These are phyloP conservation scores for Tetragonisca angustula DNA, from an alignment of 2,888 invertebrate genomes.

Conservation along the genomic window DNA sequence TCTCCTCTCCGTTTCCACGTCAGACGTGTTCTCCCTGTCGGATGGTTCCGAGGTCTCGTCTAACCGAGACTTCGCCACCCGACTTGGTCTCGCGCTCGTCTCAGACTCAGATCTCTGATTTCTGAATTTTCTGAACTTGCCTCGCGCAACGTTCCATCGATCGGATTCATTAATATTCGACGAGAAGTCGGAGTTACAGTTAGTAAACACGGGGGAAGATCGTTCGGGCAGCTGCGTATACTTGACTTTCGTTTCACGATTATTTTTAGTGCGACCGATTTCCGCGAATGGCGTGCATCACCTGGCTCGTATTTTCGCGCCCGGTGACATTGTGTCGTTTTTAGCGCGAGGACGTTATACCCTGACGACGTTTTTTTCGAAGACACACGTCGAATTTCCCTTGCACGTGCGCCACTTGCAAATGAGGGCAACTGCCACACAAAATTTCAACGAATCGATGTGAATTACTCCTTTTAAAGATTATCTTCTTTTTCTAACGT, in stretches of 20 bases:
- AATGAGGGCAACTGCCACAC: no score
- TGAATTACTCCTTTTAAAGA: no score
- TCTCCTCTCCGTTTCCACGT: background rate
- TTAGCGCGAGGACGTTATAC: conserved; percentile 77
- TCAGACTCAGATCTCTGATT: no score
- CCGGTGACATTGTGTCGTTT: conserved; percentile 76
- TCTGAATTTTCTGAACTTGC: no score
- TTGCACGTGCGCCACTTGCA: no score
- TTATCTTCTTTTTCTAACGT: no score
- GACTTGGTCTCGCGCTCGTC: background rate
- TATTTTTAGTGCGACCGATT: conserved; percentile 77
- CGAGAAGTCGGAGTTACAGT: conserved; percentile 1
- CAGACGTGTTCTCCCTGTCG: background rate
- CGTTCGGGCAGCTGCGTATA: conserved; percentile 36
- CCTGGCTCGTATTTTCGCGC: conserved; percentile 74
- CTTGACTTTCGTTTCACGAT: conserved; percentile 51
- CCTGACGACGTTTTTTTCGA: conserved; percentile 19
- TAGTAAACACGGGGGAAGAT: conserved; percentile 20
- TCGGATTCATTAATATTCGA: background rate
- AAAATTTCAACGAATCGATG: no score
- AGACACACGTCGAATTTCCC: no score
- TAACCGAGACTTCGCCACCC: background rate
- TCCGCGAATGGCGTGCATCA: conserved; percentile 77
- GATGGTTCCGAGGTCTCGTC: conserved; percentile 1
- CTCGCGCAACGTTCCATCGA: no score